Conservation (phyloP, 1,140 invertebrate species). For the Sycobia sp. region DNA sequence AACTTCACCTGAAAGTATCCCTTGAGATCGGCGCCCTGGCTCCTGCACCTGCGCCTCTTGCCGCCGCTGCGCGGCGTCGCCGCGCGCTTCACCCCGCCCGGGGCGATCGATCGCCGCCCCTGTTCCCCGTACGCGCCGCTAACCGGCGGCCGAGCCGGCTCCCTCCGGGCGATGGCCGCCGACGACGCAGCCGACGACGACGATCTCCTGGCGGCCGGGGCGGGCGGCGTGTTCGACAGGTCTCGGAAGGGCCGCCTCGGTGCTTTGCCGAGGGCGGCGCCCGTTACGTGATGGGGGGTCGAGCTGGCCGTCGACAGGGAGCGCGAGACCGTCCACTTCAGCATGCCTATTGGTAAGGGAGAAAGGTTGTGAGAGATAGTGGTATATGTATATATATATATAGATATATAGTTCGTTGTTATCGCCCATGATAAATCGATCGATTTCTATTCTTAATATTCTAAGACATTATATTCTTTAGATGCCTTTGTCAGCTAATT, state of each 20-base stretch:
- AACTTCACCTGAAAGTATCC: conserved; percentile 59
- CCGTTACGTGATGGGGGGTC: conserved; percentile 51
- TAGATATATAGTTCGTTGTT: neutral
- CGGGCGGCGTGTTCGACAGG: conserved; percentile 57
- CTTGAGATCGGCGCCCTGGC: conserved; percentile 55
- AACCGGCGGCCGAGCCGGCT: neutral
- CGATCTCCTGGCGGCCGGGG: conserved; percentile 41
- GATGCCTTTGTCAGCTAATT: neutral
- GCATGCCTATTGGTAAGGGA: too few relatives aligned
- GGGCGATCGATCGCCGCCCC: neutral
- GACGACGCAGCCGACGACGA: conserved; percentile 35
- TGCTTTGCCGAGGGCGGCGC: conserved; percentile 45
- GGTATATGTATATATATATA: too few relatives aligned
- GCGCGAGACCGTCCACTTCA: conserved; percentile 61
- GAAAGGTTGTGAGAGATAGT: too few relatives aligned
- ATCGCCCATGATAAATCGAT: too few relatives aligned
- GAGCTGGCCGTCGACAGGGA: conserved; percentile 56
- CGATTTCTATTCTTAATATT: too few relatives aligned
- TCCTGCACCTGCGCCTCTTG: conserved; percentile 52
- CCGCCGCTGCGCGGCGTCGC: conserved; percentile 40
- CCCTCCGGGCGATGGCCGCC: conserved; percentile 12
- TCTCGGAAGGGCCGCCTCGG: conserved; percentile 54
- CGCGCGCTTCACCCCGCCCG: neutral
- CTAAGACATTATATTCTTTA: too few relatives aligned
- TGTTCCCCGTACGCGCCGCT: too few relatives aligned